These are phyloP conservation scores for Castor canadensis DNA, from an alignment of 2,113 vertebrate species.

Conservation along the genomic window DNA sequence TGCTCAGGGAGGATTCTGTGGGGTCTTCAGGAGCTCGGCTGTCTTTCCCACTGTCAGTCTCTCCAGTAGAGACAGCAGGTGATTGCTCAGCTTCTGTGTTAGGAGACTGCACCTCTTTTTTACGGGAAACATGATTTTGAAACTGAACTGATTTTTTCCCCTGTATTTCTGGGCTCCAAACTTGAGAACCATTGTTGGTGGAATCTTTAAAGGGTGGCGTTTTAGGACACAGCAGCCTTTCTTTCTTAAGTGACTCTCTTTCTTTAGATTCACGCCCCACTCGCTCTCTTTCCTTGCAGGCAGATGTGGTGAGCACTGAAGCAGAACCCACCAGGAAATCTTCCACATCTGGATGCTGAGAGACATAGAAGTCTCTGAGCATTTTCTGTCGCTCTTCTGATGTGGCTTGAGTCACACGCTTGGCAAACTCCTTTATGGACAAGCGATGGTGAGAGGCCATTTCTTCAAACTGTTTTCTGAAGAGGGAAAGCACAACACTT, in stretches of 20 bases:
- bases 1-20: slow-evolving; percentile 59
- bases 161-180: slow-evolving; percentile 11
- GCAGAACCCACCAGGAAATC: slow-evolving; percentile 77
- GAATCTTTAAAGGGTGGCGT: slow-evolving; percentile 41
- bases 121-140: slow-evolving; percentile 42
- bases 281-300: background rate
- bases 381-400: slow-evolving; percentile 88
- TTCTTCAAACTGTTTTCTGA: slow-evolving; percentile 92
- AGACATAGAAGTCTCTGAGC: slow-evolving; percentile 89
- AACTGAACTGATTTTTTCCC: slow-evolving; percentile 60
- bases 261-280: slow-evolving; percentile 35
- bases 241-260: slow-evolving; percentile 60
- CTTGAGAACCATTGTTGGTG: background rate
- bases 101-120: slow-evolving; percentile 42
- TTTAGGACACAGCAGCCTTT: slow-evolving; percentile 48
- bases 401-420: slow-evolving; percentile 82
- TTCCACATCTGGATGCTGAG: slow-evolving; percentile 85
- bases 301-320: slow-evolving; percentile 18
- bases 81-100: slow-evolving; percentile 65
- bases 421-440: slow-evolving; percentile 85
- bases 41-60: slow-evolving; percentile 57
- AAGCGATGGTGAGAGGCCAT: slow-evolving; percentile 89
- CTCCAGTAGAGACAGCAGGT: slow-evolving; percentile 38
- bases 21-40: slow-evolving; percentile 60
- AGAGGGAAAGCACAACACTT: slow-evolving; percentile 70